Evolutionary conservation across 2,113 vertebrate genomes (phyloP), one percentile per base, ranked within the genome.

Genomic region (Rhombomys opimus): DNA sequence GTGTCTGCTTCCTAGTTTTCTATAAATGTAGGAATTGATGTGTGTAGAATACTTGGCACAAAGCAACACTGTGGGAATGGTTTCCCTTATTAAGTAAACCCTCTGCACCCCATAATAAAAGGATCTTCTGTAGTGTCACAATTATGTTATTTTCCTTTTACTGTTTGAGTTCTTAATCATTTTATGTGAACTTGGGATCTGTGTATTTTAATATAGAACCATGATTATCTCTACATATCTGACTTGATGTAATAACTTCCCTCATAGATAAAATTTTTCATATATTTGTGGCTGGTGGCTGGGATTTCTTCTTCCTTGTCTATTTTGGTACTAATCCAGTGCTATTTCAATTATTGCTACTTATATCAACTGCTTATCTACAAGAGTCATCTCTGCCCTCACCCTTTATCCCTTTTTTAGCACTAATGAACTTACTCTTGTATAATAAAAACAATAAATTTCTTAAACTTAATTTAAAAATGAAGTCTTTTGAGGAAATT

Each of bases 391-490:
- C 23, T 18, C 9, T n/a, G 63, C 5, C 41, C 9, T 14, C 5
- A 2, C 50, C 57, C 22, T 25, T 46, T 52, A 88, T 50, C 81
- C 77, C 20, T 73, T 89, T 95, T 94, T 77, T 54, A 91, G 77
- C 85, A 81, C 86, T 65, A 14, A 54, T 30, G 35, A 77, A 87
- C 52, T 50, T 90, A 77, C n/a, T 90, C 20, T 95, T 81, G 52
- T 5, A 78, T 46, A 87, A 80, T 89, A 41, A 93, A 80, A 80
- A 72, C 7, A 73, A 72, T 76, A 22, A 38, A 0, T 93, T 84
- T 89, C 38, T 91, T 94, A 89, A 78, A 70, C 88, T 77, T 75
- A 59, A 63, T 87, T 93, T 84, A 6, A 85, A 96, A 94, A 59
- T 7, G 73, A 59, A 7, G 7, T 70, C 18, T 80, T 95, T 92